Conservation (phyloP, 92 coral and sea anemone species). For the Porites divaricata region DNA sequence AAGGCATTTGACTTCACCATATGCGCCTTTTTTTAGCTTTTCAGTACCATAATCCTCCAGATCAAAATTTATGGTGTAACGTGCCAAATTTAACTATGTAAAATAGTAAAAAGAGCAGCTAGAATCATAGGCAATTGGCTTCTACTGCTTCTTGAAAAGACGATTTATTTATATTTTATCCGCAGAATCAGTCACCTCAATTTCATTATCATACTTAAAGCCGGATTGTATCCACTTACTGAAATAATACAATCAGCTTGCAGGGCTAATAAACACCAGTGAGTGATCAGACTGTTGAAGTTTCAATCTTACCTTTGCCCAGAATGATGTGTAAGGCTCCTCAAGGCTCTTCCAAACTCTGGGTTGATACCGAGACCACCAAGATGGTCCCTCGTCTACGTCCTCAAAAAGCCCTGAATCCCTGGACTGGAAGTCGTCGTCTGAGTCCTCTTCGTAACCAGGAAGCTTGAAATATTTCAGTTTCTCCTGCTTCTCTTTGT, state of each 20-base stretch:
- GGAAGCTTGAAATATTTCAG: constrained; percentile 86
- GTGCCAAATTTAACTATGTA: too few species aligned
- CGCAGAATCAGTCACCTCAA: neutral
- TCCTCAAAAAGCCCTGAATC: constrained; percentile 69
- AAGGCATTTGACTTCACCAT: neutral
- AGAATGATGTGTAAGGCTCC: constrained; percentile 89
- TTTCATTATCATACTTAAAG: too few species aligned
- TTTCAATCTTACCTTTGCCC: constrained; percentile 76
- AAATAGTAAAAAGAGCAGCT: too few species aligned
- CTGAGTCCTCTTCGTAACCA: constrained; percentile 65
- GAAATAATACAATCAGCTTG: neutral
- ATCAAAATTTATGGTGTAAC: neutral
- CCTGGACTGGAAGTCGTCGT: constrained; percentile 40
- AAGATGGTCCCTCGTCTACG: constrained; percentile 71
- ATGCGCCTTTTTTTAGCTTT: neutral
- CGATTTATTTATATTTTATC: neutral
- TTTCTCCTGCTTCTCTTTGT: constrained; percentile 95
- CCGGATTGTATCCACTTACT: neutral
- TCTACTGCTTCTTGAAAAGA: neutral
- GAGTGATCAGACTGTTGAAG: neutral
- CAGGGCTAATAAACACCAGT: neutral
- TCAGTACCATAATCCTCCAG: neutral
- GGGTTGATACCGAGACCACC: constrained; percentile 88
- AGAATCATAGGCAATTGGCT: neutral
- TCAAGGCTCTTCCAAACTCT: constrained; percentile 89